Evolutionary conservation across 2,113 vertebrate genomes (phyloP).

Genomic region (Cyanoliseus patagonus): DNA sequence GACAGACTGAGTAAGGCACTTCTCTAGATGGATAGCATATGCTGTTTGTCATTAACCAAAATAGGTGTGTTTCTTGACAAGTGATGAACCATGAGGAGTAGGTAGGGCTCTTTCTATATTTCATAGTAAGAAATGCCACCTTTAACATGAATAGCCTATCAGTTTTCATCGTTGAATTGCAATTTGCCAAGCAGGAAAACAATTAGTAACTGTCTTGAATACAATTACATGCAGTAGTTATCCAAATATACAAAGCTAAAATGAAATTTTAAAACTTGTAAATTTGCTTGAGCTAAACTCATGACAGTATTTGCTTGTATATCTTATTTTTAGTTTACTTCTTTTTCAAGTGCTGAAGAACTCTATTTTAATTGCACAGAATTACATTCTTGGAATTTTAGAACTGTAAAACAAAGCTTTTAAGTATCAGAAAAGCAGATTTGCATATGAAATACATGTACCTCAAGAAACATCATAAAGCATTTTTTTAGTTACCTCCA

Average conservation of each 20-base stretch:
- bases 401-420: neutral
- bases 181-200: neutral
- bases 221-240: neutral
- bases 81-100: neutral
- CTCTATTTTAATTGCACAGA: neutral
- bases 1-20: neutral
- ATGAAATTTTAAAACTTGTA: neutral
- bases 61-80: neutral
- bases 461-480: neutral
- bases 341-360: neutral
- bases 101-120: neutral
- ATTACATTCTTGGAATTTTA: neutral
- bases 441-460: neutral
- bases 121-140: neutral
- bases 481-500: neutral
- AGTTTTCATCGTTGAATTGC: neutral
- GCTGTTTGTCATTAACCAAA: neutral
- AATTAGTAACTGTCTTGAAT: neutral
- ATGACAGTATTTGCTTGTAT: neutral
- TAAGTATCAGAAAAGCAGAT: neutral
- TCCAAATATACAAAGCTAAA: neutral
- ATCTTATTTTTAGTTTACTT: neutral
- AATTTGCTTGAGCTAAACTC: neutral
- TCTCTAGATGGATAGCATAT: neutral
- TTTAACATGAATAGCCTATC: neutral